Conservation (phyloP, 2,888 invertebrate genomes). For the Autographa pulchrina region DNA sequence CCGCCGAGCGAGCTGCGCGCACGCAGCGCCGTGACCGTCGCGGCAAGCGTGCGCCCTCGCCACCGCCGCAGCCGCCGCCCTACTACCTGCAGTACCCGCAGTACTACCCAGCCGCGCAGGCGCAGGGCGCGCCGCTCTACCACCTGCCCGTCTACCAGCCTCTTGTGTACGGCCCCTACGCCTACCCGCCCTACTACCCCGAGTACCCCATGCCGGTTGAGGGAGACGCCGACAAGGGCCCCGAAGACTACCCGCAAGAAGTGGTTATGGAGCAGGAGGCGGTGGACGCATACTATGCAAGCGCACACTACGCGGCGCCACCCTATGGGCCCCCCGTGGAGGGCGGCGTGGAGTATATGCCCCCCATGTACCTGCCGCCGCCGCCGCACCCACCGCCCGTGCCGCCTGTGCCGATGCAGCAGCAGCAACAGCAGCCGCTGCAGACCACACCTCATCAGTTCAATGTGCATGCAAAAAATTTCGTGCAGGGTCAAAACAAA, state of each 20-base stretch:
- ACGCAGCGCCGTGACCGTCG: conserved; percentile 79
- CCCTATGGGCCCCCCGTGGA: conserved; percentile 82
- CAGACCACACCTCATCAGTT: conserved; percentile 81
- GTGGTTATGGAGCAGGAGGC: conserved; percentile 87
- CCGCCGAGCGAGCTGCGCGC: conserved; percentile 78
- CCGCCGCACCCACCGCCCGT: conserved; percentile 78
- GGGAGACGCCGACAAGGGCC: conserved; percentile 83
- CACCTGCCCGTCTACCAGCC: conserved; percentile 88
- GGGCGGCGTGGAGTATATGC: conserved; percentile 81
- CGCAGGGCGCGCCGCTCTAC: conserved; percentile 88
- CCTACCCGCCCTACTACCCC: conserved; percentile 85
- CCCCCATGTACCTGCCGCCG: conserved; percentile 82
- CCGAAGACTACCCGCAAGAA: conserved; percentile 84
- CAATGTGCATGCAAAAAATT: conserved; percentile 87
- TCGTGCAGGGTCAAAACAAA: conserved; percentile 79
- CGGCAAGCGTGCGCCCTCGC: conserved; percentile 79
- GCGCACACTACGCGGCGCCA: conserved; percentile 78
- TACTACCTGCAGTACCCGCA: conserved; percentile 86
- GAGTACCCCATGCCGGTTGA: conserved; percentile 86
- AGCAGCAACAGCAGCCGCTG: conserved; percentile 66
- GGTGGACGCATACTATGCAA: conserved; percentile 84
- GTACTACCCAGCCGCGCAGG: conserved; percentile 86
- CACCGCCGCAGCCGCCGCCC: conserved; percentile 77
- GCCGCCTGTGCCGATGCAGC: conserved; percentile 74
- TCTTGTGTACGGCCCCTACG: conserved; percentile 83